These are phyloP conservation scores for Drosophila testacea DNA, from an alignment of 2,888 invertebrate species.

Conservation along the genomic window DNA sequence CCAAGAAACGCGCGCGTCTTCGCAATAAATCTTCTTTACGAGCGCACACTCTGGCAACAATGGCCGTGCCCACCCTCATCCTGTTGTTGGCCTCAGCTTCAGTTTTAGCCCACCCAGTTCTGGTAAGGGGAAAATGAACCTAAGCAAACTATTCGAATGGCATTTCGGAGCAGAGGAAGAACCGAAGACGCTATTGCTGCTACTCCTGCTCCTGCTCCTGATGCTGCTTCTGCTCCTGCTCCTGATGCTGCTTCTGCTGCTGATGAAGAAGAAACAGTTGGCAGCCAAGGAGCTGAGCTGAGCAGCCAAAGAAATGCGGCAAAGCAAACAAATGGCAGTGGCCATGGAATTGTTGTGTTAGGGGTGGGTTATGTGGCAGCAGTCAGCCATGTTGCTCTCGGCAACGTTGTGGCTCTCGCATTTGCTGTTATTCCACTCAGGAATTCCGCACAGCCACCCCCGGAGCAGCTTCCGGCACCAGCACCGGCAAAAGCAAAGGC, in stretches of 20 bases:
- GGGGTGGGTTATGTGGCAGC: conserved; percentile 60
- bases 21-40: conserved; percentile 85
- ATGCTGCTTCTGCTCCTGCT: conserved; percentile 35
- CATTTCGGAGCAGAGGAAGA: conserved; percentile 66
- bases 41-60: conserved; percentile 84
- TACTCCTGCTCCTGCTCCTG: conserved; percentile 31
- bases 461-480: conserved; percentile 55
- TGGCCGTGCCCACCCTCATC: conserved; percentile 73
- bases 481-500: conserved; percentile 48
- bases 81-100: conserved; percentile 13
- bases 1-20: conserved; percentile 84
- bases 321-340: conserved; percentile 77
- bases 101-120: conserved; percentile 1
- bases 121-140: conserved; percentile 79
- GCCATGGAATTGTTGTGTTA: conserved; percentile 30
- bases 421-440: conserved; percentile 67
- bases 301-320: conserved; percentile 66
- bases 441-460: conserved; percentile 76
- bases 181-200: conserved; percentile 61
- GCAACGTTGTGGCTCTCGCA: conserved; percentile 38
- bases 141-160: conserved; percentile 83
- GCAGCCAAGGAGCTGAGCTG: conserved; percentile 40
- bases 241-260: conserved; percentile 10
- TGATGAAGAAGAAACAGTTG: conserved; percentile 69
- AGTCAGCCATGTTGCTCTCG: conserved; percentile 63